A percentile compares a stretch with the other conserved stretches of the same genome.
Evolutionary conservation across 2,113 vertebrate genomes (phyloP).

Genomic region (Dipodomys merriami): DNA sequence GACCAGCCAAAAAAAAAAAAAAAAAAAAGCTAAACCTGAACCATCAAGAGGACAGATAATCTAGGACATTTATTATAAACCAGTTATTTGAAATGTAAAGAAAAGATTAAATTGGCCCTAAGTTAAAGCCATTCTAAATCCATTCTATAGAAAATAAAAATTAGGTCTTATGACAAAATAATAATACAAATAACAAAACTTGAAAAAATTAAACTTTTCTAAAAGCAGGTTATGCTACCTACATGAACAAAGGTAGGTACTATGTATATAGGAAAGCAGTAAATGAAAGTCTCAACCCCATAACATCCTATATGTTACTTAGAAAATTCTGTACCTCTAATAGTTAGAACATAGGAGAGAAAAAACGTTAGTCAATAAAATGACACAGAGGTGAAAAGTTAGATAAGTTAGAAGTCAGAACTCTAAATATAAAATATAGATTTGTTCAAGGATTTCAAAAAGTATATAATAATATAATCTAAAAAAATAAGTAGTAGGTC

Average conservation of each 20-base stretch:
- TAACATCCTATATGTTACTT: not conserved
- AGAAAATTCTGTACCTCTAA: not conserved
- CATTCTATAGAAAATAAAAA: not conserved
- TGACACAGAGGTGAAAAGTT: not conserved
- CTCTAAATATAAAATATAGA: not conserved
- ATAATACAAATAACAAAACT: too few species aligned
- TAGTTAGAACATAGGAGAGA: not conserved
- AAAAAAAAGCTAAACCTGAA: too few species aligned
- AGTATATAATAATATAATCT: too few species aligned
- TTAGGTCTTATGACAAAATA: too few species aligned
- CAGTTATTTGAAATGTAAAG: not conserved
- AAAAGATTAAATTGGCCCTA: not conserved
- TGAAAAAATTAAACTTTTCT: too few species aligned
- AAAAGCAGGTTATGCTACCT: too few species aligned
- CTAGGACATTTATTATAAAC: not conserved
- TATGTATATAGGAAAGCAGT: too few species aligned
- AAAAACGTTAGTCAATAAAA: not conserved
- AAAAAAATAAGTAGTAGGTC: too few species aligned
- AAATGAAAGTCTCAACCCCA: too few species aligned
- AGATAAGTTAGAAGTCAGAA: not conserved
- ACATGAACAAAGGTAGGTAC: too few species aligned
- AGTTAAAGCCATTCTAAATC: not conserved
- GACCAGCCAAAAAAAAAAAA: too few species aligned
- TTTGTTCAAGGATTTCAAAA: not conserved
- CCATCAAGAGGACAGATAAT: too few species aligned